Base-by-base conservation (phyloP, 2,888 invertebrate species). In the Odontomyia ornata region DNA sequence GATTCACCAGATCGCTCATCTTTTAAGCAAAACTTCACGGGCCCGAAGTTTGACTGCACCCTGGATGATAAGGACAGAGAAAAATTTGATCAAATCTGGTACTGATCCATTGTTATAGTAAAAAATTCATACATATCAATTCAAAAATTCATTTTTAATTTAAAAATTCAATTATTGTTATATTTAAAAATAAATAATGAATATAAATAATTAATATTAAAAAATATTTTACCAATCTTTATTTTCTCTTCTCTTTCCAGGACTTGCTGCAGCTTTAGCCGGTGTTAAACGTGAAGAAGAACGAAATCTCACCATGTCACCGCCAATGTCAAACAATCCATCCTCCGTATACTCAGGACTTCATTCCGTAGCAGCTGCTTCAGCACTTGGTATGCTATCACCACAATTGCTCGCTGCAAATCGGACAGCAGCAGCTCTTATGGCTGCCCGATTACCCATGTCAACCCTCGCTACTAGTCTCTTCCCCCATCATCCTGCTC, bases 201-300 rank as follows among this genome's bases (percentile, higher is more conserved):
- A 36, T 9, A 36, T 5, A 36, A 36, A 5, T 36, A 9, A 9
- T 5, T 5, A 36, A 36, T 36, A 36, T 36, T 9, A 36, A 36
- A 5, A 36, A 36, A 36, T 9, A 36, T 5, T 5, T 36, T 36
- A 36, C 9, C 60, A 27, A 23, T 60, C 13, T 15, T 52, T 0
- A 0, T 62, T 46, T 65, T 27, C 52, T 56, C 56, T 30, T 30
- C 67, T 18, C 15, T 28, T 71, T 71, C 3, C 72, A 87, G 87
- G 83, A 82, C 81, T 87, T 80, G 86, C 86, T 77, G 86, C 86
- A 79, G 86, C 86, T 62, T 81, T 86, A 80, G 87, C 86, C 75
- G 84, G 85, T 80, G 86, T 87, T 78, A 86, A 86, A 80, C 84
- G 84, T 60, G 86, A 87, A 79, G 86, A 87, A 67, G 85, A 86